A percentile compares a stretch with the other conserved stretches of the same genome.
Evolutionary conservation across 2,797 vertebrate genomes (phyloP).

Genomic region (Cetoscarus ocellatus): DNA sequence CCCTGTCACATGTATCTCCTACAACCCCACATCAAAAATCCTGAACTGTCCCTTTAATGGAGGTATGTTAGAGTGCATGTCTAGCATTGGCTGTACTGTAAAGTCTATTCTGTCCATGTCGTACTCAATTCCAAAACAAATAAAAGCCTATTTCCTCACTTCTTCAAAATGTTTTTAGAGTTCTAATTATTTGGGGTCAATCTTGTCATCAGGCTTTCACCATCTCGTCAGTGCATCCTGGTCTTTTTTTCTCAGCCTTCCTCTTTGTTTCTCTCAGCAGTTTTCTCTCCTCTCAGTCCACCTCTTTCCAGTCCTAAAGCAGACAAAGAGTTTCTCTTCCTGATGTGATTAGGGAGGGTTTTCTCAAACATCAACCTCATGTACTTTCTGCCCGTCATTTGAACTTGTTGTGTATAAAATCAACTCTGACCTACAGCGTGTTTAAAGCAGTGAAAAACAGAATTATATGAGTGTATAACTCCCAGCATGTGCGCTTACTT

Average conservation of each 20-base stretch:
- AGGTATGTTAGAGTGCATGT: too few species aligned
- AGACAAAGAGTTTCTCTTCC: constrained; percentile 36
- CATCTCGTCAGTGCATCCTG: background rate
- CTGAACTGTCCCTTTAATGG: too few species aligned
- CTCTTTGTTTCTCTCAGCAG: background rate
- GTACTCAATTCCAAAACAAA: too few species aligned
- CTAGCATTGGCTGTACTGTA: too few species aligned
- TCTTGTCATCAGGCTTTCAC: too few species aligned
- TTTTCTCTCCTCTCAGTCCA: constrained; percentile 12
- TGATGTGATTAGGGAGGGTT: constrained; percentile 42
- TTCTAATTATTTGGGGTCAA: too few species aligned
- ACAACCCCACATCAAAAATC: too few species aligned
- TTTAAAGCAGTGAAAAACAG: constrained; percentile 29
- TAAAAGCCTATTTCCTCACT: too few species aligned
- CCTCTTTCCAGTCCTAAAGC: constrained; percentile 12
- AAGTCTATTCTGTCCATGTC: too few species aligned
- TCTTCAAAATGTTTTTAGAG: too few species aligned
- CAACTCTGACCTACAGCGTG: constrained; percentile 12
- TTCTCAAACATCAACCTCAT: constrained; percentile 9
- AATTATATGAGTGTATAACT: constrained; percentile 51
- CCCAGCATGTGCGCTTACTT: constrained; percentile 37
- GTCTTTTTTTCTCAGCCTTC: background rate
- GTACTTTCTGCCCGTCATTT: constrained; percentile 16
- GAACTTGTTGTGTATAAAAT: constrained; percentile 16
- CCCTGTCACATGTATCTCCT: too few species aligned